These are phyloP conservation scores for Echinops telfairi DNA, from an alignment of 2,113 vertebrate species.

Conservation along the genomic window DNA sequence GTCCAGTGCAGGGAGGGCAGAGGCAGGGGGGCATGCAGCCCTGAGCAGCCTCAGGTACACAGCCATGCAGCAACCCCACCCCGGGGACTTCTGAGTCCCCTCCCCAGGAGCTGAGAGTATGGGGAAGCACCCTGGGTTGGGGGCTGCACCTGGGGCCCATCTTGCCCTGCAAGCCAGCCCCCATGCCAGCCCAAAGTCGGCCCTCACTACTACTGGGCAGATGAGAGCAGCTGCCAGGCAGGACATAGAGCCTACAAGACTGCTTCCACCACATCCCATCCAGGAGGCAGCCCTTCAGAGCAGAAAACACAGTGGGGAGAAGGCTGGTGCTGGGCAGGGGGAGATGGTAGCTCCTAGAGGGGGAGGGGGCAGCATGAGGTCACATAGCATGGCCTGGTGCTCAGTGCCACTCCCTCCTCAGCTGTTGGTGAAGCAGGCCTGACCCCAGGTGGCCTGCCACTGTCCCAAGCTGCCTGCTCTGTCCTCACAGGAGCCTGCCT, in stretches of 20 bases:
- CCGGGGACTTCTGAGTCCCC: neutral
- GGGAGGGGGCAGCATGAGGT: too few relatives aligned
- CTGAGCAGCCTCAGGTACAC: accelerated
- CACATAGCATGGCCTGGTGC: neutral
- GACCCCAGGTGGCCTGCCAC: neutral
- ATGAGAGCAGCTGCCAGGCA: neutral
- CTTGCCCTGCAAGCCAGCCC: neutral
- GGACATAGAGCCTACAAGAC: neutral
- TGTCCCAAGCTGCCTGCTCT: neutral
- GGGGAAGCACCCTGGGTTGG: neutral
- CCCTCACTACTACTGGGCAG: neutral
- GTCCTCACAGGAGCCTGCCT: too few relatives aligned
- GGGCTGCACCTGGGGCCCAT: neutral
- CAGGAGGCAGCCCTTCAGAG: neutral
- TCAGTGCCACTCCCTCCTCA: neutral
- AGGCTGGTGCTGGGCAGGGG: neutral
- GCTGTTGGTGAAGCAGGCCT: too few relatives aligned
- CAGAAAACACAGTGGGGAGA: neutral
- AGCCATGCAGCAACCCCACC: neutral
- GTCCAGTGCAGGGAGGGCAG: too few relatives aligned
- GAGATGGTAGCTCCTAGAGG: neutral
- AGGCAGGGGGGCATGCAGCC: accelerated
- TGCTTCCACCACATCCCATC: accelerated
- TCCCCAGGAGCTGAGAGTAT: neutral
- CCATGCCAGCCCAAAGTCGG: accelerated